A percentile compares a stretch with the other conserved stretches of the same genome.
phyloP scores from a whole-genome alignment of 2,113 vertebrate genomes.

The Ceyx margarethae region DNA sequence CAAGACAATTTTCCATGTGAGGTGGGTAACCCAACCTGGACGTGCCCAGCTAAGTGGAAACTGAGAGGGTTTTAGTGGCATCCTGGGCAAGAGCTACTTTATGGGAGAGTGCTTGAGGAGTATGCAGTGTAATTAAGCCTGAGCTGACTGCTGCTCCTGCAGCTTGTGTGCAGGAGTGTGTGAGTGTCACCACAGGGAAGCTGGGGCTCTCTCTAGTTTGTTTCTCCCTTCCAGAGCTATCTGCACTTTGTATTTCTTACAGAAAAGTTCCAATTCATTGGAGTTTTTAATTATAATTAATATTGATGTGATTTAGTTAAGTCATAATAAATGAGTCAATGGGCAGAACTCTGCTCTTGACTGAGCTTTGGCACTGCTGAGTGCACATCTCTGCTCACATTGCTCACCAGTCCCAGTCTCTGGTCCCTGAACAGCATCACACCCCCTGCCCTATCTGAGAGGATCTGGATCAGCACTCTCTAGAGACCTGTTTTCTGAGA shows the following conservation, averaged over 20 bases:
- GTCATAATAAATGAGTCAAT: not conserved
- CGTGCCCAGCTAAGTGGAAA: fast-evolving
- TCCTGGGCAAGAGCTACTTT: not conserved
- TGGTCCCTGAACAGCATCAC: not conserved
- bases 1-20: not conserved
- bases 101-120: not conserved
- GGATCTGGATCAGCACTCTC: not conserved
- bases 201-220: not conserved
- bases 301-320: not conserved
- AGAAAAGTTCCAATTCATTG: not conserved
- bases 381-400: not conserved
- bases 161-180: not conserved
- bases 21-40: not conserved
- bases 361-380: not conserved
- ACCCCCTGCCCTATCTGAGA: not conserved
- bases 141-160: not conserved
- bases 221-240: not conserved
- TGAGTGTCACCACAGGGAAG: not conserved
- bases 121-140: not conserved
- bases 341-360: not conserved
- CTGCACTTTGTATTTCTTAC: not conserved
- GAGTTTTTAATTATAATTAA: not conserved
- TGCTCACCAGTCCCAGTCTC: not conserved
- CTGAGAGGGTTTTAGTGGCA: not conserved
- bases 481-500: not conserved